These are phyloP conservation scores for Coecobrya sp. DNA, from an alignment of 2,888 invertebrate genomes.

Conservation along the genomic window DNA sequence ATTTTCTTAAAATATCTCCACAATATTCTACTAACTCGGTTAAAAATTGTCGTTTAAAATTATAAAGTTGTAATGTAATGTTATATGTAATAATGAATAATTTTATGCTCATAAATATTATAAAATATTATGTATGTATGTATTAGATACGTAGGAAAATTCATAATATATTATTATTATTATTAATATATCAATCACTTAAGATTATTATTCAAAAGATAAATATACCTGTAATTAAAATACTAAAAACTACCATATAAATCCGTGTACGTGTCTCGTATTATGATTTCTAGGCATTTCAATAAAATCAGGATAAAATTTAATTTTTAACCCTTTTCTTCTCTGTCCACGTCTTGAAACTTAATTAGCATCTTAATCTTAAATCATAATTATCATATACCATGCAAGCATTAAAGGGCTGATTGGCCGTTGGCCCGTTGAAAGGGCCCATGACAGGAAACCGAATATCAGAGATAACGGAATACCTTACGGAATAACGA, in stretches of 20 bases:
- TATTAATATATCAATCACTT: constrained; percentile 8
- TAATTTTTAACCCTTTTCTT: background rate
- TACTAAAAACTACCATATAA: background rate
- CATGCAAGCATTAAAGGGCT: too few relatives aligned
- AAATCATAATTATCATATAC: too few relatives aligned
- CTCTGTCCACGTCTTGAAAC: too few relatives aligned
- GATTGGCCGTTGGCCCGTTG: too few relatives aligned
- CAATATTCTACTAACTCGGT: background rate
- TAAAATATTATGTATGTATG: background rate
- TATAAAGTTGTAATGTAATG: too few relatives aligned
- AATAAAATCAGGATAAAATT: constrained; percentile 3
- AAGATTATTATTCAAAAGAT: background rate
- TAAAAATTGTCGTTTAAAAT: background rate
- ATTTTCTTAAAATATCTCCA: background rate
- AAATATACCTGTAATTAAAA: background rate
- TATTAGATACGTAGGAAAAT: background rate
- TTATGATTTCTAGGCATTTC: constrained; percentile 21
- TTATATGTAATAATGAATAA: background rate
- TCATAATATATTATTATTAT: background rate
- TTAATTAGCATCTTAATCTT: too few relatives aligned
- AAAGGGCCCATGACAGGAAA: too few relatives aligned
- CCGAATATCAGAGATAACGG: too few relatives aligned
- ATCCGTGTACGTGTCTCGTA: constrained; percentile 9
- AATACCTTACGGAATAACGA: too few relatives aligned
- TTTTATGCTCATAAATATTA: constrained; percentile 32